These are phyloP conservation scores for Menidia beryllina DNA, from an alignment of 2,113 vertebrate genomes.

Conservation along the genomic window DNA sequence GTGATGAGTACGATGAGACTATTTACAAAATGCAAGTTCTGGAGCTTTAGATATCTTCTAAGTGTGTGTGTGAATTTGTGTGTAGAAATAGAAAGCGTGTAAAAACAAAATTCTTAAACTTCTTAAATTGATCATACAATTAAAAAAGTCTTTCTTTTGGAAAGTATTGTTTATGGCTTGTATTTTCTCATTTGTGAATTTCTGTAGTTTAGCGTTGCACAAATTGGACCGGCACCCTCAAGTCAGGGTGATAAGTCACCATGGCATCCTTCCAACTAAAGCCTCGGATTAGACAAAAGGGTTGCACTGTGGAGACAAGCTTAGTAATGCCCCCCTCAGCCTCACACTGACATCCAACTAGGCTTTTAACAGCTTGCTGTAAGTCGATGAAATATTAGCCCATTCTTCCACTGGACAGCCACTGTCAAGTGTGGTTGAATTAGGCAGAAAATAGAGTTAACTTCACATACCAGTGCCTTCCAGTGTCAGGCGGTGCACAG, in stretches of 20 bases:
- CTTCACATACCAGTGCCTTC: conserved; percentile 53
- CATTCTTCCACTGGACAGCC: conserved; percentile 22
- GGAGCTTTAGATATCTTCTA: not conserved
- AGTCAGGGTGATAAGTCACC: conserved; percentile 47
- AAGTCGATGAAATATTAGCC: conserved; percentile 36
- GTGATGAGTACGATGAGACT: not conserved
- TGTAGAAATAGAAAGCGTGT: too few relatives aligned
- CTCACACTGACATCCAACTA: conserved; percentile 38
- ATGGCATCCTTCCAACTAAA: conserved; percentile 46
- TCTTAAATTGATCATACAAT: not conserved
- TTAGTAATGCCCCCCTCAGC: conserved; percentile 19
- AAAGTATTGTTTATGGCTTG: not conserved
- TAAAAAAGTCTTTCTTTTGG: not conserved
- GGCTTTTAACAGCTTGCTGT: conserved; percentile 35
- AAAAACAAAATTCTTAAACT: not conserved
- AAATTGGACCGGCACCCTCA: conserved; percentile 44
- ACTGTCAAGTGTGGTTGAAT: conserved; percentile 29
- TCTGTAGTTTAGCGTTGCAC: conserved; percentile 28
- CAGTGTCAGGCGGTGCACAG: conserved; percentile 39
- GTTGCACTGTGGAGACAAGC: conserved; percentile 41
- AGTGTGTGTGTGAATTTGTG: not conserved
- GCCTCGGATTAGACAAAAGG: conserved; percentile 61
- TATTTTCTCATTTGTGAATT: conserved; percentile 11
- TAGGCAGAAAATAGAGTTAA: conserved; percentile 20
- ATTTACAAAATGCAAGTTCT: too few relatives aligned